Percentiles rank a stretch among this genome's conserved stretches.
Conservation (phyloP, 2,888 invertebrate genomes). For the Ecliptopera silaceata region DNA sequence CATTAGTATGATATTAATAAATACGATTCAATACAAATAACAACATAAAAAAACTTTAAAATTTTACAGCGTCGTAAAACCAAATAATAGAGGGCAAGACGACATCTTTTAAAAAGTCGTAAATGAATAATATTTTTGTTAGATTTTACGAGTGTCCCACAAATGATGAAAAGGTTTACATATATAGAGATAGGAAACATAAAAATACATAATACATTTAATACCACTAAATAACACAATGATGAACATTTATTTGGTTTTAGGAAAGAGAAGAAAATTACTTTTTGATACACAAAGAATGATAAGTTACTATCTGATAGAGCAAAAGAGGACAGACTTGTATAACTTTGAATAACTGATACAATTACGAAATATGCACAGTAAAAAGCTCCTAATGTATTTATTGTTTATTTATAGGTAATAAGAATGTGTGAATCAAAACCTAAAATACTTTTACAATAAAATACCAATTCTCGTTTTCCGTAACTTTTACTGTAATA, state of each 20-base stretch:
- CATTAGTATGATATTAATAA: conserved; percentile 4
- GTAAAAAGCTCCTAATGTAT: too few species aligned
- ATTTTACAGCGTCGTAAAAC: conserved; percentile 22
- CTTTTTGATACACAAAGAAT: too few species aligned
- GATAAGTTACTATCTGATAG: too few species aligned
- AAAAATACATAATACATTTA: background rate
- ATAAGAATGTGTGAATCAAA: too few species aligned
- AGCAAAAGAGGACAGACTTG: too few species aligned
- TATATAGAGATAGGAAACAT: conserved; percentile 1
- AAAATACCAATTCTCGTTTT: too few species aligned
- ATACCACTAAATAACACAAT: background rate
- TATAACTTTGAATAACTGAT: too few species aligned
- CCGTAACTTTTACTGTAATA: background rate
- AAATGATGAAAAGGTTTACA: conserved; percentile 9
- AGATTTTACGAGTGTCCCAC: conserved; percentile 22
- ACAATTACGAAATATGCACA: too few species aligned
- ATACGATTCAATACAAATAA: background rate
- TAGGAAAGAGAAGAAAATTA: too few species aligned
- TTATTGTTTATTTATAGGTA: too few species aligned
- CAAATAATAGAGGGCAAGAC: conserved; percentile 6
- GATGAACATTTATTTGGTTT: too few species aligned
- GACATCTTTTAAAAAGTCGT: conserved; percentile 19
- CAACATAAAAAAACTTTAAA: conserved; percentile 19
- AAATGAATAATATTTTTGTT: conserved; percentile 12
- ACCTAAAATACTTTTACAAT: too few species aligned